These are phyloP conservation scores for Epizoanthus stellaris DNA, from an alignment of 92 coral and sea anemone species.

Conservation along the genomic window DNA sequence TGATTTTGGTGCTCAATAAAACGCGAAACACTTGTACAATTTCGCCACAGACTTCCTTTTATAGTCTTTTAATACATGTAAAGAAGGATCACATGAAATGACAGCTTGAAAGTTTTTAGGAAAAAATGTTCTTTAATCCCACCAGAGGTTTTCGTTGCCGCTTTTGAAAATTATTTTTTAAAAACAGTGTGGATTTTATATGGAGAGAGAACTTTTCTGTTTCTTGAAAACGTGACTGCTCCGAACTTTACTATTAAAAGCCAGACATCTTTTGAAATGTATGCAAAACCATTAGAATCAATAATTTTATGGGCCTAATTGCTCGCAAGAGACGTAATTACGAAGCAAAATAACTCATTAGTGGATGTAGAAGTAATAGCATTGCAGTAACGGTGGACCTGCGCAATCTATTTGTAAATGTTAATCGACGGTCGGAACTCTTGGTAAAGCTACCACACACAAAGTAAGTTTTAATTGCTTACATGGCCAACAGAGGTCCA, in stretches of 20 bases:
- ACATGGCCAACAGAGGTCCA: neutral
- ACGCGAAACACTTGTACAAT: no score
- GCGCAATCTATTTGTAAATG: neutral
- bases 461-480: constrained; percentile 20
- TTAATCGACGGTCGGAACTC: constrained; percentile 4
- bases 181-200: neutral
- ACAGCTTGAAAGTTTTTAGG: neutral
- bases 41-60: no score
- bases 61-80: no score
- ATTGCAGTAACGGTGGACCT: constrained; percentile 1
- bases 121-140: no score
- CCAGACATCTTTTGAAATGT: constrained; percentile 6
- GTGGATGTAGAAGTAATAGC: constrained; percentile 27
- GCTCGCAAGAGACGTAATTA: constrained; percentile 20
- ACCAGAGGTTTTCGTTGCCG: neutral
- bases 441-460: neutral
- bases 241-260: neutral
- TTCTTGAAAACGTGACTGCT: neutral
- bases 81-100: neutral
- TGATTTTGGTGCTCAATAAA: no score
- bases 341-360: constrained; percentile 22
- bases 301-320: constrained; percentile 21
- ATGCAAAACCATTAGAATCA: constrained; percentile 25
- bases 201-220: neutral
- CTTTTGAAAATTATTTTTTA: neutral